These are phyloP conservation scores for Leptarthrus brevirostris DNA, from an alignment of 2,888 invertebrate species.

Conservation along the genomic window DNA sequence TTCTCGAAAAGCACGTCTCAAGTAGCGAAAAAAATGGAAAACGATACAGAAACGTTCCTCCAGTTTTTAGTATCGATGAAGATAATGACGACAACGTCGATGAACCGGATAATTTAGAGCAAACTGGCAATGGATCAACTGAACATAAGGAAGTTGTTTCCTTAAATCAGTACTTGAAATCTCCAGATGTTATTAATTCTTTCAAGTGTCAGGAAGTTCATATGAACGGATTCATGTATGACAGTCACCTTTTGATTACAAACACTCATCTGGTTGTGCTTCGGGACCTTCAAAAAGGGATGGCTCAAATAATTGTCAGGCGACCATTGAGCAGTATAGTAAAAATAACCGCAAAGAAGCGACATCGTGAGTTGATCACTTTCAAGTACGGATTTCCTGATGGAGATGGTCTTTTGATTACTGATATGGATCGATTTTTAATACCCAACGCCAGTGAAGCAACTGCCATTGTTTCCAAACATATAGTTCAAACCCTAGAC, in stretches of 20 bases:
- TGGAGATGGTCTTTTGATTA: conserved; percentile 82
- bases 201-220: conserved; percentile 94
- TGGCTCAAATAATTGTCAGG: conserved; percentile 86
- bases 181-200: conserved; percentile 84
- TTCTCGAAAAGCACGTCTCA: conserved; percentile 83
- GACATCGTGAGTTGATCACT: conserved; percentile 94
- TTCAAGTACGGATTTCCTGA: conserved; percentile 93
- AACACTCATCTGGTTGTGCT: conserved; percentile 87
- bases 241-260: conserved; percentile 88
- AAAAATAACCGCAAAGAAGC: conserved; percentile 96
- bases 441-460: conserved; percentile 93
- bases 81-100: conserved; percentile 74
- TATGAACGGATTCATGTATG: conserved; percentile 87
- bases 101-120: conserved; percentile 59
- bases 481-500: conserved; percentile 76
- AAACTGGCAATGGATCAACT: conserved; percentile 69
- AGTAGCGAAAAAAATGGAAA: conserved; percentile 86
- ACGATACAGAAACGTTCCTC: conserved; percentile 79
- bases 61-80: conserved; percentile 95
- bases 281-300: conserved; percentile 81
- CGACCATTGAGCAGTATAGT: conserved; percentile 92
- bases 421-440: conserved; percentile 91
- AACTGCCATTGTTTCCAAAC: conserved; percentile 89
- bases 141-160: conserved; percentile 84
- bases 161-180: conserved; percentile 82